Evolutionary conservation across 2,797 vertebrate species (phyloP).

Genomic region (Epinephelus malabaricus): DNA sequence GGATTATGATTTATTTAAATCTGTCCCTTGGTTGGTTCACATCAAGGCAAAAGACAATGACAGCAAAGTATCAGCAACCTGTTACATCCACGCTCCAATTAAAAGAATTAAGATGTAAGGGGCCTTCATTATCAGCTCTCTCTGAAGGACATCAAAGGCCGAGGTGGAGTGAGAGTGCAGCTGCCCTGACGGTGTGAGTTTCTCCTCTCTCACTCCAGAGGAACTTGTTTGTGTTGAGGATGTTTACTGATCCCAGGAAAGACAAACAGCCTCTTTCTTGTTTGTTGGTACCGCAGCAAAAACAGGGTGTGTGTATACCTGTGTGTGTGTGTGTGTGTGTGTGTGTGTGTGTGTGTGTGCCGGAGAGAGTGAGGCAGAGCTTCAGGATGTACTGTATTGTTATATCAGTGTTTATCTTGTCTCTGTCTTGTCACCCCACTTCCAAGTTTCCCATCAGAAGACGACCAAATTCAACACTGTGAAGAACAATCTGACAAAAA

Average conservation of each 20-base stretch:
- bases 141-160: constrained; percentile 85
- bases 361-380: constrained; percentile 26
- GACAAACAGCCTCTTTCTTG: constrained; percentile 86
- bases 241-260: constrained; percentile 89
- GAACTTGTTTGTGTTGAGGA: constrained; percentile 87
- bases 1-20: constrained; percentile 4
- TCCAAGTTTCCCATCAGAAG: constrained; percentile 65
- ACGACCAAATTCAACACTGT: constrained; percentile 34
- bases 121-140: constrained; percentile 83
- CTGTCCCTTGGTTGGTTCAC: constrained; percentile 25
- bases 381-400: constrained; percentile 77
- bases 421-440: constrained; percentile 59
- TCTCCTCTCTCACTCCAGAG: constrained; percentile 82
- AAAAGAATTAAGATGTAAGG: constrained; percentile 84
- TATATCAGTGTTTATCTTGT: constrained; percentile 69
- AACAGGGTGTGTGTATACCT: constrained; percentile 74
- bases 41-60: constrained; percentile 40
- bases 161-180: constrained; percentile 85
- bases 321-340: constrained; percentile 43
- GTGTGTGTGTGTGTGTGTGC: constrained; percentile 43
- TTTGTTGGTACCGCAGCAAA: constrained; percentile 78
- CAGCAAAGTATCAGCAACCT: constrained; percentile 63
- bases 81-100: constrained; percentile 77
- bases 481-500: constrained; percentile 19
- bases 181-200: constrained; percentile 86